Evolutionary conservation across 1,140 invertebrate species (phyloP).

Genomic region (Muscidifurax raptorellus): DNA sequence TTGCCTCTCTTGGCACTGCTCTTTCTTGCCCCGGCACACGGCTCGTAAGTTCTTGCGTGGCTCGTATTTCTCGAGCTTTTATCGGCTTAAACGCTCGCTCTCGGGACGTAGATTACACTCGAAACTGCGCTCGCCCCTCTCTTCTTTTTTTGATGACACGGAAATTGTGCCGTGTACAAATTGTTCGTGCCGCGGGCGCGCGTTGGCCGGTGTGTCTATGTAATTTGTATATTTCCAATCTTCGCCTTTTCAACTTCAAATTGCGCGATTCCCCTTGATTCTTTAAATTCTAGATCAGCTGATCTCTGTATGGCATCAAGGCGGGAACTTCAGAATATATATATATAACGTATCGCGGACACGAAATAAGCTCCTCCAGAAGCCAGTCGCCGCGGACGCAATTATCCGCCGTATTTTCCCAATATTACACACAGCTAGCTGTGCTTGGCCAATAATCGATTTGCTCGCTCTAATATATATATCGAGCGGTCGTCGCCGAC

Average conservation of each 20-base stretch:
- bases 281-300: no score
- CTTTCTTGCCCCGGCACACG: neutral
- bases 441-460: neutral
- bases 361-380: neutral
- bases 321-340: no score
- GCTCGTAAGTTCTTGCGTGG: neutral
- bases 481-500: neutral
- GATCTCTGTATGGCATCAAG: no score
- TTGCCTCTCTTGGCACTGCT: neutral
- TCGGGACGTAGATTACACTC: constrained; percentile 8
- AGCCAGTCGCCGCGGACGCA: neutral
- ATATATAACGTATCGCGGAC: no score
- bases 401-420: neutral
- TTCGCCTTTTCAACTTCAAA: no score
- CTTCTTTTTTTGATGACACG: neutral
- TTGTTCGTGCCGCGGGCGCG: neutral
- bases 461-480: neutral
- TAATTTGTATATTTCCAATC: no score
- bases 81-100: constrained; percentile 16
- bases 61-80: constrained; percentile 30
- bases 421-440: neutral
- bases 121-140: neutral
- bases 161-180: neutral
- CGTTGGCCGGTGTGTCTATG: no score
- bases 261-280: no score